Conservation (phyloP, 1,140 invertebrate genomes). For the Psix sp. region DNA sequence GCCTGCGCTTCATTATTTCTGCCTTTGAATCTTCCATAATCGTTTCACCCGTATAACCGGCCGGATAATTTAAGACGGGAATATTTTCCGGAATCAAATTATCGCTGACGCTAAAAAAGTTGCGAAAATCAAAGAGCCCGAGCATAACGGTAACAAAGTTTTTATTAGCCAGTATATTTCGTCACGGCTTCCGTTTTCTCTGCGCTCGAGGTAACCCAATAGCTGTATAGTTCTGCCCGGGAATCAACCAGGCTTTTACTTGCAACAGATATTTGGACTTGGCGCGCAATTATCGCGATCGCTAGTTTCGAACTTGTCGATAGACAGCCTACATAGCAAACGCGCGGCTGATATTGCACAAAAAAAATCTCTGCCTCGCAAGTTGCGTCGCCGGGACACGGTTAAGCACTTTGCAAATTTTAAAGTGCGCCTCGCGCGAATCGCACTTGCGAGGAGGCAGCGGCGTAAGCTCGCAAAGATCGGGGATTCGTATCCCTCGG, state of each 20-base stretch:
- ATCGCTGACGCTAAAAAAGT: slow-evolving; percentile 26
- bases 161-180: slow-evolving; percentile 75
- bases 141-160: slow-evolving; percentile 71
- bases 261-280: slow-evolving; percentile 58
- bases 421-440: slow-evolving; percentile 21
- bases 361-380: slow-evolving; percentile 21
- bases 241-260: slow-evolving; percentile 66
- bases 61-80: slow-evolving; percentile 34
- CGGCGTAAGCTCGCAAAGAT: slow-evolving; percentile 48
- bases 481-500: slow-evolving; percentile 39
- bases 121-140: slow-evolving; percentile 44
- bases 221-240: slow-evolving; percentile 71
- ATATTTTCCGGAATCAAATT: slow-evolving; percentile 45
- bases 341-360: slow-evolving; percentile 27
- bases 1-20: background rate
- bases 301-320: no score
- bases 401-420: slow-evolving; percentile 57
- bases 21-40: background rate
- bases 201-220: slow-evolving; percentile 73
- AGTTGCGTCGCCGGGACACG: slow-evolving; percentile 28
- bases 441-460: slow-evolving; percentile 24
- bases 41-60: slow-evolving; percentile 14
- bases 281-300: background rate
- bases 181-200: slow-evolving; percentile 73
- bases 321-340: background rate